Evolutionary conservation across 1,140 invertebrate species (phyloP).

Genomic region (Mesaphorura yosii): DNA sequence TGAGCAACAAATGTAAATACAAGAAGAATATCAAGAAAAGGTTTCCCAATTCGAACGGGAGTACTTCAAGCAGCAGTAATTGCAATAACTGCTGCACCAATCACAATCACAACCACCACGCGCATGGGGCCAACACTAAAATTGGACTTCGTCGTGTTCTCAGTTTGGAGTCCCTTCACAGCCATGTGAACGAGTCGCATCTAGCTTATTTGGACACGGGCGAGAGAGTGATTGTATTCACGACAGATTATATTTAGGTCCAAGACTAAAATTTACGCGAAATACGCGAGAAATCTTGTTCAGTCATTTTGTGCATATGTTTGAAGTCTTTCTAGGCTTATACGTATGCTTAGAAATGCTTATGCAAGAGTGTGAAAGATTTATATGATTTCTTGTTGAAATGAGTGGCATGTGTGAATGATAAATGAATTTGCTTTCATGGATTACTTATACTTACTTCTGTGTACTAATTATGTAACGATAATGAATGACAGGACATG

Average conservation of each 20-base stretch:
- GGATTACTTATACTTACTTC: too few relatives aligned
- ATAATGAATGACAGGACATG: too few relatives aligned
- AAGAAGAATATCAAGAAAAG: too few relatives aligned
- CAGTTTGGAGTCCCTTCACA: conserved; percentile 20
- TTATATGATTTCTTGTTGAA: too few relatives aligned
- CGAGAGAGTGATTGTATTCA: conserved; percentile 28
- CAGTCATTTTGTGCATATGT: background rate
- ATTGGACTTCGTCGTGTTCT: conserved; percentile 20
- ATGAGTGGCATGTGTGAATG: too few relatives aligned
- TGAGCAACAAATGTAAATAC: background rate
- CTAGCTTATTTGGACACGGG: conserved; percentile 28
- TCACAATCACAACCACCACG: conserved; percentile 11
- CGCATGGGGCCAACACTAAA: too few relatives aligned
- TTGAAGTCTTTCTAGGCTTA: background rate
- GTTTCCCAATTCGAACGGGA: too few relatives aligned
- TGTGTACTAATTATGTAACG: too few relatives aligned
- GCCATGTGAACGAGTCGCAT: conserved; percentile 13
- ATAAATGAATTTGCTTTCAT: too few relatives aligned
- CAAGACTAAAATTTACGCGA: background rate
- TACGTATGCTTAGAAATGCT: background rate
- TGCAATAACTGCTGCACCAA: background rate
- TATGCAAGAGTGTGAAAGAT: too few relatives aligned
- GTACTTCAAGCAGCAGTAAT: too few relatives aligned
- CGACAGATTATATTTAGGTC: conserved; percentile 12
- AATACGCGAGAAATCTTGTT: background rate